phyloP scores from a whole-genome alignment of 2,888 invertebrate species.

The Onthophagus sagittarius region DNA sequence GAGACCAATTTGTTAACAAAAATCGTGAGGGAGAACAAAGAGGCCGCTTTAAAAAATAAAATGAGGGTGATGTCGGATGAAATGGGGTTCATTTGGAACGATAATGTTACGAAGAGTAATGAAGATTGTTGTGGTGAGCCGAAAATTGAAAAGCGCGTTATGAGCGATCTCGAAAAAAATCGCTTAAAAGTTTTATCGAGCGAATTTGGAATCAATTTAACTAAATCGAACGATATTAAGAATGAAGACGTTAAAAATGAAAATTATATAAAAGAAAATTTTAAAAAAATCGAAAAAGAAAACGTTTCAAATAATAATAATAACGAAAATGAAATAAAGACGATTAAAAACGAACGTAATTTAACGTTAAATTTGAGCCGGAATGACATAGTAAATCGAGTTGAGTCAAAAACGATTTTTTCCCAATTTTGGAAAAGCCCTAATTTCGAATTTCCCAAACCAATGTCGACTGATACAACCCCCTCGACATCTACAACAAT shows the following conservation, averaged over 20 bases:
- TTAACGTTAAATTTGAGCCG: not conserved
- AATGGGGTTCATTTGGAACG: slow-evolving; percentile 41
- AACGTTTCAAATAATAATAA: slow-evolving; percentile 36
- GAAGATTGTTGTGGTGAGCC: not conserved
- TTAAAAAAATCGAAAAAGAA: slow-evolving; percentile 33
- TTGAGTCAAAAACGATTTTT: slow-evolving; percentile 17
- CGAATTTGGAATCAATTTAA: slow-evolving; percentile 17
- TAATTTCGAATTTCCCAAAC: slow-evolving; percentile 33
- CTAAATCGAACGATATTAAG: too few species aligned
- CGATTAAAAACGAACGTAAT: slow-evolving; percentile 4
- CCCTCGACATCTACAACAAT: slow-evolving; percentile 32
- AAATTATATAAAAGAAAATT: slow-evolving; percentile 5
- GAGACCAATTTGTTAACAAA: not conserved
- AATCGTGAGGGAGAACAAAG: slow-evolving; percentile 45
- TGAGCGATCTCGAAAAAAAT: slow-evolving; percentile 59
- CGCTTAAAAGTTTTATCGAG: slow-evolving; percentile 52
- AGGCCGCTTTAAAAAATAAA: slow-evolving; percentile 50
- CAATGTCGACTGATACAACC: slow-evolving; percentile 46
- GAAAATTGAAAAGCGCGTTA: slow-evolving; percentile 42
- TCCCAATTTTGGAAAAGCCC: slow-evolving; percentile 27
- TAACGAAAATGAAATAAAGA: not conserved
- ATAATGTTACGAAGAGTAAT: not conserved
- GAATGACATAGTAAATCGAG: too few species aligned
- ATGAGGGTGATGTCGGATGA: slow-evolving; percentile 53
- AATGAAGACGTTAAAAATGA: not conserved